phyloP scores from a whole-genome alignment of 2,888 invertebrate species.

The Epinotia nisella region DNA sequence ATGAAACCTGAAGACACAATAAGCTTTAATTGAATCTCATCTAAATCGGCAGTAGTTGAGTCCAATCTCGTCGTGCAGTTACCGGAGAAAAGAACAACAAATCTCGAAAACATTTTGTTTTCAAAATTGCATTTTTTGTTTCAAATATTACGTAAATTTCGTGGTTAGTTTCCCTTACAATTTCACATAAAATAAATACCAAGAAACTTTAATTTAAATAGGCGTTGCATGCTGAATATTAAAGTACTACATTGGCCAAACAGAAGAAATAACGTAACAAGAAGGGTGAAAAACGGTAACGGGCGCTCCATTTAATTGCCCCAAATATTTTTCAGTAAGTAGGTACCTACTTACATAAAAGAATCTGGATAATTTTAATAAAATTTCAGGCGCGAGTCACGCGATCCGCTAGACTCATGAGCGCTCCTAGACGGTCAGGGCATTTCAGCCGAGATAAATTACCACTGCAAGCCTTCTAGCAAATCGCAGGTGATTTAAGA shows the following conservation, averaged over 20 bases:
- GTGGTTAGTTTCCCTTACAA: neutral
- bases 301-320: constrained; percentile 18
- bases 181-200: neutral
- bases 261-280: constrained; percentile 5
- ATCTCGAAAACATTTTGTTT: neutral
- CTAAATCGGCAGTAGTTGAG: neutral
- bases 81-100: neutral
- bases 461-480: constrained; percentile 1
- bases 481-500: constrained; percentile 19
- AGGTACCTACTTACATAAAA: constrained; percentile 12
- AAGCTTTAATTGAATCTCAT: neutral
- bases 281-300: constrained; percentile 13
- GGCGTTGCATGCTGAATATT: neutral
- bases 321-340: constrained; percentile 33
- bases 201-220: neutral
- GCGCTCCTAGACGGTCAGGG: neutral
- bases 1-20: neutral
- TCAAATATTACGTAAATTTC: neutral
- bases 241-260: neutral
- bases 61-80: neutral
- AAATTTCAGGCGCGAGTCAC: constrained; percentile 24
- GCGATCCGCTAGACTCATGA: constrained; percentile 12
- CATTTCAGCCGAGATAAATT: constrained; percentile 23
- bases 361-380: constrained; percentile 43
- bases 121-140: constrained; percentile 1